phyloP scores from a whole-genome alignment of 1,140 invertebrate species.

The Nasonia vitripennis region DNA sequence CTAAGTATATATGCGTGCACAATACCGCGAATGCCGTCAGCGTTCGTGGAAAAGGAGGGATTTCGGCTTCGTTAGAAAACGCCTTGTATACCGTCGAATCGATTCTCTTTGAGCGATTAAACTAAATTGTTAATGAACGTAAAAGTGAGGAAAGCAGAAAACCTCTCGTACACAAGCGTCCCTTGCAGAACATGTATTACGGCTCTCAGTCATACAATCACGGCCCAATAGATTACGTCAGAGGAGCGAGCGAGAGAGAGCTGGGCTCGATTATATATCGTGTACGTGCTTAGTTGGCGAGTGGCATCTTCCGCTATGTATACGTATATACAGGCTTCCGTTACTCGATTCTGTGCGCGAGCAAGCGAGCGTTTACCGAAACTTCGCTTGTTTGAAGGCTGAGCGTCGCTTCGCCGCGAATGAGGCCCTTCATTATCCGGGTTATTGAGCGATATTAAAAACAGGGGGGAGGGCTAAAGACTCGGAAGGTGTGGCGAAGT shows the following conservation, averaged over 20 bases:
- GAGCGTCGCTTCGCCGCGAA: neutral
- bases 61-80: slow-evolving; percentile 28
- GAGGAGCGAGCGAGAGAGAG: neutral
- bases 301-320: neutral
- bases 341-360: neutral
- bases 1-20: neutral
- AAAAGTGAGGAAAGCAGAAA: too few relatives aligned
- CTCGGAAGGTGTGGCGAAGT: neutral
- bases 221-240: slow-evolving; percentile 12
- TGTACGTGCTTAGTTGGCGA: slow-evolving; percentile 1
- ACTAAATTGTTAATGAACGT: too few relatives aligned
- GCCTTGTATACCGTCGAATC: neutral
- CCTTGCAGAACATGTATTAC: neutral
- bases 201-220: neutral
- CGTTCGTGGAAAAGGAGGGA: neutral
- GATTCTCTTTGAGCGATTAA: slow-evolving; percentile 34
- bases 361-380: neutral
- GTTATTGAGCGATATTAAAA: slow-evolving; percentile 9
- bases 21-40: neutral
- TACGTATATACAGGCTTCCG: neutral
- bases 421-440: slow-evolving; percentile 21
- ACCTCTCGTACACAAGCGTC: too few relatives aligned
- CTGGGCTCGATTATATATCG: neutral
- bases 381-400: slow-evolving; percentile 37
- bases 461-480: neutral